A percentile compares a stretch with the other conserved stretches of the same genome.
These are phyloP conservation scores for Myrmecobius fasciatus DNA, from an alignment of 2,113 vertebrate genomes.

Conservation along the genomic window DNA sequence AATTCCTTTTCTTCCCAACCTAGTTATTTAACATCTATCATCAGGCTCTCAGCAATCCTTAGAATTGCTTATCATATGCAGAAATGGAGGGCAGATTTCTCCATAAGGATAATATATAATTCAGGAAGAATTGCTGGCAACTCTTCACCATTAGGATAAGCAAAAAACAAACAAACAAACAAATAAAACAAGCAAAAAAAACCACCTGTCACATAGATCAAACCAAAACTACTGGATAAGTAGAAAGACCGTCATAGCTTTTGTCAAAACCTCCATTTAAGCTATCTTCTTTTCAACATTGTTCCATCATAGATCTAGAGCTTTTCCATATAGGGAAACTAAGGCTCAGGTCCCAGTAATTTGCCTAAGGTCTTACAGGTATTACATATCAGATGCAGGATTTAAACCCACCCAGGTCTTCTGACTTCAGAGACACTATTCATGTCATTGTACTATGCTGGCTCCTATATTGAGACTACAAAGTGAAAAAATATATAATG, in stretches of 20 bases:
- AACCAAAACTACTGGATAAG: constrained; percentile 21
- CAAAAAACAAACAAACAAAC: background rate
- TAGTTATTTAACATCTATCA: background rate
- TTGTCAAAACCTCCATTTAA: constrained; percentile 2
- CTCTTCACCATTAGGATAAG: background rate
- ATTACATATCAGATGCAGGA: background rate
- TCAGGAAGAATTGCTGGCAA: background rate
- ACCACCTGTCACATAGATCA: background rate
- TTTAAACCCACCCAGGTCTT: background rate
- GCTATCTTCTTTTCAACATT: background rate
- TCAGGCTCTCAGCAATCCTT: background rate
- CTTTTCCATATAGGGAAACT: background rate
- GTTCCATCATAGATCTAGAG: background rate
- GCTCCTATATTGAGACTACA: background rate
- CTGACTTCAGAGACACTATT: background rate
- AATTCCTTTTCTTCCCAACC: background rate
- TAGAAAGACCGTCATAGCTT: constrained; percentile 11
- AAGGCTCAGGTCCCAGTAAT: background rate
- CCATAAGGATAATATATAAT: constrained; percentile 32
- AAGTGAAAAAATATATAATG: background rate
- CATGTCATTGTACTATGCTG: background rate
- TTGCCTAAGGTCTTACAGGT: background rate
- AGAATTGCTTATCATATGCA: constrained; percentile 22
- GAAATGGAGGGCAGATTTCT: constrained; percentile 11
- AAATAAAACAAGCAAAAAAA: constrained; percentile 4